Base-by-base conservation (phyloP, 2,888 invertebrate species). In the Cerastis leucographa region DNA sequence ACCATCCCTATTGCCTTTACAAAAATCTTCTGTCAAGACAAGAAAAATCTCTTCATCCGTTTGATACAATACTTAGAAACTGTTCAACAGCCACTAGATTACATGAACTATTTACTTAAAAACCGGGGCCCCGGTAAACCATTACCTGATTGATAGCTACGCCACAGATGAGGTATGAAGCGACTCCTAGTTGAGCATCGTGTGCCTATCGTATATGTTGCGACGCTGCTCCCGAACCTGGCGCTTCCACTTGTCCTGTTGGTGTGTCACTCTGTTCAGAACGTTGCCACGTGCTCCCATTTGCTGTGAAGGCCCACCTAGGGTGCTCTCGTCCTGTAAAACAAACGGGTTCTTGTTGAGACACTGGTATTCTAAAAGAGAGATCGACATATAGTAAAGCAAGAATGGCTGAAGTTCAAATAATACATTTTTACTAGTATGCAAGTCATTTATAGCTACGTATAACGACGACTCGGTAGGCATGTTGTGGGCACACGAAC, bases 241-340 rank as follows among this genome's bases (percentile, higher is more conserved):
- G 61, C 98, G 97, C 95, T 99, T 99, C 99, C 99, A 99, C 92
- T 99, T 99, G 94, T 99, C 99, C 94, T 99, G 99, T 92, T 99
- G 99, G 91, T 99, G 99, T 0, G 99, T 99, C 64, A 99, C 99
- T 81, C 99, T 97, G 95, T 99, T 99, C 42, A 99, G 97, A 5
- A 99, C 99, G 91, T 98, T 98, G 22, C 98, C 98, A 56, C 98
- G 97, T 2, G 98, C 97, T 49, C 98, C 98, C 97, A 98, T 97
- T 87, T 97, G 98, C 94, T 98, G 98, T 29, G 98, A 97, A 82
- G 98, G 97, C 29, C 97, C 97, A 80, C 96, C 94, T 40, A 97
- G 92, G 0, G 97, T 97, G 84, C 97, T 94, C 80, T 98, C 97
- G 90, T 98, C 98, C 97, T 98, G 95, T 80, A 35, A 46, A 62